Evolutionary conservation across 2,888 invertebrate genomes (phyloP).

Genomic region (Sinentomon sp.): DNA sequence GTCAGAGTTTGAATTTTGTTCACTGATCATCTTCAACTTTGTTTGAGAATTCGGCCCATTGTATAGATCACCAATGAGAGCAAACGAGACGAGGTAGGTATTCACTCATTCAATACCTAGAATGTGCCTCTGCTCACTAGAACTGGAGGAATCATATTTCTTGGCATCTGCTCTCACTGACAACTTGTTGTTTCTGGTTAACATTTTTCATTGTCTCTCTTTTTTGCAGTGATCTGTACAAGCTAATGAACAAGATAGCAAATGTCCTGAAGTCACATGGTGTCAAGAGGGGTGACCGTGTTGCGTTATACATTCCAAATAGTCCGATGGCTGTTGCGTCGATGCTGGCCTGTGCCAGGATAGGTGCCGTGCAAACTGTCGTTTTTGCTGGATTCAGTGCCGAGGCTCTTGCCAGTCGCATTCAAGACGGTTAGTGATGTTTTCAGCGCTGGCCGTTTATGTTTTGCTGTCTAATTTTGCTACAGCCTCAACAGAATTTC

Average conservation of each 20-base stretch:
- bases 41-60: no score
- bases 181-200: no score
- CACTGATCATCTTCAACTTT: no score
- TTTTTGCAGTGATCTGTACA: slow-evolving; percentile 18
- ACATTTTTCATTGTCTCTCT: no score
- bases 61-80: no score
- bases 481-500: not conserved
- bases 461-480: slow-evolving; percentile 21
- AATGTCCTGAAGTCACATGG: slow-evolving; percentile 21
- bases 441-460: not conserved
- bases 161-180: no score
- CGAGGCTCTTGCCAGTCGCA: slow-evolving; percentile 23
- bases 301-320: slow-evolving; percentile 24
- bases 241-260: slow-evolving; percentile 21
- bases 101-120: no score
- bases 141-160: no score
- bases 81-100: no score
- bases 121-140: no score
- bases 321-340: slow-evolving; percentile 23
- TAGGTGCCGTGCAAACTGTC: slow-evolving; percentile 25
- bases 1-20: no score
- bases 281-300: slow-evolving; percentile 23
- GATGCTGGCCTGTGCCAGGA: slow-evolving; percentile 25
- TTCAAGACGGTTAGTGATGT: slow-evolving; percentile 20
- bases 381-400: slow-evolving; percentile 27